Base-by-base conservation (phyloP, 1,140 invertebrate genomes). In the Brachionus koreanus region DNA sequence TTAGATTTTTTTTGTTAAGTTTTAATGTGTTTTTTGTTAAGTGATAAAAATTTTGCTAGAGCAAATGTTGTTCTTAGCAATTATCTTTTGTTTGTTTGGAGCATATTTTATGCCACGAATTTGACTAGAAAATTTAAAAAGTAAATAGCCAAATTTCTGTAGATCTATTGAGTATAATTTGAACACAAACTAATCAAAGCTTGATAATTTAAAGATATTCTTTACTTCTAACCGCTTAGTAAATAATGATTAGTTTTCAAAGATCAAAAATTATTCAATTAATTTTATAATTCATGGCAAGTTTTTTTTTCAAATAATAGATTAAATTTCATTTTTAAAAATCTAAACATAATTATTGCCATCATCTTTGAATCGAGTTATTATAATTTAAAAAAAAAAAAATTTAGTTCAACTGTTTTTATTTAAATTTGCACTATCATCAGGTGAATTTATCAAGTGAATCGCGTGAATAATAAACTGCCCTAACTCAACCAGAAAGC, bases 281-380 rank as follows among this genome's bases (percentile, higher is more conserved):
- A 57, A 5, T 57, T 25, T 57, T 19, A 57, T 57, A 16, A 57
- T 57, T 57, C 49, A 57, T 57, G 7, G n/a, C 49, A 57, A 57
- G 49, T 57, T 57, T 1, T 57, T 57, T 57, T 57, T 29, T 29
- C 29, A 57, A 57, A 57, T 57, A 57, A 57, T 57, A 57, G 49
- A 57, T 57, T 57, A 57, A 57, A 57, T 25, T 57, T 19, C 49
- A 57, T 57, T 57, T 52, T 57, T 19, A 57, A 57, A 49, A 57
- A 57, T 23, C 49, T 57, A 57, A 57, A 57, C 49, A 57, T 57
- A 57, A 57, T 57, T 57, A 57, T 57, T 57, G 49, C 49, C 49
- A 57, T 29, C 29, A 29, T 57, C 49, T 57, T 19, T 9, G 3
- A 57, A 57, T 57, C 5, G 49, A 19, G 49, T 57, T 57, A 57